phyloP scores from a whole-genome alignment of 2,888 invertebrate species.

The Vandiemenella viatica region DNA sequence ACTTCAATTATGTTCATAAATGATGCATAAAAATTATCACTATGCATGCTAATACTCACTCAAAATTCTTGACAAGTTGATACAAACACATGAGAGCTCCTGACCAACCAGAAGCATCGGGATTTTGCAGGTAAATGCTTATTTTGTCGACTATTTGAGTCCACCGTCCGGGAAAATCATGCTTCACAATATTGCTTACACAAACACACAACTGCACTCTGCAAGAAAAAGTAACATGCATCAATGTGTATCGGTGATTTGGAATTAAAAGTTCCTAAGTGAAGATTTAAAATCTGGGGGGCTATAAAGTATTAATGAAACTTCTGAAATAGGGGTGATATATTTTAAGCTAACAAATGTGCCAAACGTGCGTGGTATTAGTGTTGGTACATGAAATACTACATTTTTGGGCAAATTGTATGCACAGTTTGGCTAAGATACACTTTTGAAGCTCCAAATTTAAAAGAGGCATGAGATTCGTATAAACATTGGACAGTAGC shows the following conservation, averaged over 20 bases:
- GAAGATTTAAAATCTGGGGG: no score
- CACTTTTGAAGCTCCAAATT: no score
- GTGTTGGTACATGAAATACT: no score
- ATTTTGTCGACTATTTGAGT: conserved; percentile 92
- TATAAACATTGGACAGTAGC: no score
- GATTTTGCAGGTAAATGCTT: conserved; percentile 78
- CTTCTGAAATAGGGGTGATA: no score
- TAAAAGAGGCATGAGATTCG: no score
- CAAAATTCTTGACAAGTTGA: conserved; percentile 82
- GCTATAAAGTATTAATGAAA: no score
- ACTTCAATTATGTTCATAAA: neutral
- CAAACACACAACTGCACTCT: conserved; percentile 85
- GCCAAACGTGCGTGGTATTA: no score
- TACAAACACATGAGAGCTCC: conserved; percentile 84
- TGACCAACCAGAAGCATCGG: conserved; percentile 75
- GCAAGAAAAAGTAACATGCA: conserved; percentile 19
- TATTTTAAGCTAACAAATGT: neutral
- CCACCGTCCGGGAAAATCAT: conserved; percentile 92
- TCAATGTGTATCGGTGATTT: no score
- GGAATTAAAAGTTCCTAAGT: no score
- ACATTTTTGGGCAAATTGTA: no score
- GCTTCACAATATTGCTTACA: conserved; percentile 81
- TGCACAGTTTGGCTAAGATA: no score
- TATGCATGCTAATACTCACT: conserved; percentile 33
- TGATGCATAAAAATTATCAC: neutral